These are phyloP conservation scores for Alviniconcha marisindica DNA, from an alignment of 1,140 invertebrate genomes.

Conservation along the genomic window DNA sequence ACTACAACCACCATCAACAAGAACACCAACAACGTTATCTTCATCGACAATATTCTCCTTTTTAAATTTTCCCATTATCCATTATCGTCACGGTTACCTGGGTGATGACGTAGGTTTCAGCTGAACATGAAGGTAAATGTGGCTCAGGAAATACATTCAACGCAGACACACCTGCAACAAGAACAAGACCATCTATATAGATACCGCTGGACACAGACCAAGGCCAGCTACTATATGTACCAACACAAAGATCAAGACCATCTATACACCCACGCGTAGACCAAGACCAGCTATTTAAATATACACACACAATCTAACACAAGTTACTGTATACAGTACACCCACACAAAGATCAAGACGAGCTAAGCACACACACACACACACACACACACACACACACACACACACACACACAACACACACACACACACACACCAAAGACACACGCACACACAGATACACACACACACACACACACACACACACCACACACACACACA, in stretches of 20 bases:
- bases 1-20: not conserved
- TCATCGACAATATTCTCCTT: not conserved
- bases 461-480: too few species aligned
- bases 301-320: too few species aligned
- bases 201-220: not conserved
- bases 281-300: too few species aligned
- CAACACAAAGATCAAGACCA: too few species aligned
- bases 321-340: too few species aligned
- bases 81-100: slow-evolving; percentile 1
- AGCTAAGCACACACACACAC: too few species aligned
- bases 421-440: too few species aligned
- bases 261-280: too few species aligned
- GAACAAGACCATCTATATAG: not conserved
- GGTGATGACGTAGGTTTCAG: not conserved
- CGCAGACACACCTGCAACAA: slow-evolving; percentile 13
- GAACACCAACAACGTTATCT: not conserved
- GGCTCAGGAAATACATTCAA: slow-evolving; percentile 9
- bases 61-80: not conserved
- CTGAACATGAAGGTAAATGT: not conserved
- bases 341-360: too few species aligned
- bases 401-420: too few species aligned
- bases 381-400: too few species aligned
- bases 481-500: not conserved
- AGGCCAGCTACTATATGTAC: not conserved
- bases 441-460: too few species aligned